These are phyloP conservation scores for Drosophila acutilabella DNA, from an alignment of 2,888 invertebrate species.

Conservation along the genomic window DNA sequence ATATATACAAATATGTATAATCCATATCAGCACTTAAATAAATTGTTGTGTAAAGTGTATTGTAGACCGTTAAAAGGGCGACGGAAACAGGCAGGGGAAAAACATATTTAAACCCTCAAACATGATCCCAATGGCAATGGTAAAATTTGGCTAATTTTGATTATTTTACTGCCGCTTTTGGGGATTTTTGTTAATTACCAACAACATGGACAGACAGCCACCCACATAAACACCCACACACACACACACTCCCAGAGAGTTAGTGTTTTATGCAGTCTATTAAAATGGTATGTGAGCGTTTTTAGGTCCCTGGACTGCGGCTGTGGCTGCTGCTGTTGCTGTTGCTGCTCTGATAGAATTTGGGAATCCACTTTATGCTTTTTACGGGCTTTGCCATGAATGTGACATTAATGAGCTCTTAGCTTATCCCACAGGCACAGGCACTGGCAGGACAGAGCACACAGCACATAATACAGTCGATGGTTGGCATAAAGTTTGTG, in stretches of 20 bases:
- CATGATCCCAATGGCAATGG: slow-evolving; percentile 48
- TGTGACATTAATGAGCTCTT: slow-evolving; percentile 80
- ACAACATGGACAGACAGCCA: slow-evolving; percentile 31
- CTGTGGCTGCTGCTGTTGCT: slow-evolving; percentile 8
- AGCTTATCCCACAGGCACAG: slow-evolving; percentile 76
- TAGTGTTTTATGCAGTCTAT: slow-evolving; percentile 61
- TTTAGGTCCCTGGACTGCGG: slow-evolving; percentile 27
- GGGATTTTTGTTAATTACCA: slow-evolving; percentile 72
- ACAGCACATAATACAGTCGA: slow-evolving; percentile 5
- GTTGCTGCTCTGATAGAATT: slow-evolving; percentile 67
- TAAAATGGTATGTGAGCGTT: slow-evolving; percentile 59
- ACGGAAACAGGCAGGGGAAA: not conserved
- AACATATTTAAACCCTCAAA: slow-evolving; percentile 30
- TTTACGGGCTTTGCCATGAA: slow-evolving; percentile 68
- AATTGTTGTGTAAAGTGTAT: slow-evolving; percentile 38
- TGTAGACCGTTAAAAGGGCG: not conserved
- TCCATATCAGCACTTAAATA: slow-evolving; percentile 43
- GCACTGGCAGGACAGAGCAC: slow-evolving; percentile 45
- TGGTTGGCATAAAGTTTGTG: slow-evolving; percentile 60
- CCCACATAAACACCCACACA: slow-evolving; percentile 15
- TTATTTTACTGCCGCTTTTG: slow-evolving; percentile 72
- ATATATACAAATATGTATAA: slow-evolving; percentile 11
- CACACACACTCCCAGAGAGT: slow-evolving; percentile 20
- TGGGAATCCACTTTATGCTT: slow-evolving; percentile 69
- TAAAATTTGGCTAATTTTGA: slow-evolving; percentile 73